Evolutionary conservation across 2,113 vertebrate species (phyloP).

Genomic region (Peromyscus polionotus): DNA sequence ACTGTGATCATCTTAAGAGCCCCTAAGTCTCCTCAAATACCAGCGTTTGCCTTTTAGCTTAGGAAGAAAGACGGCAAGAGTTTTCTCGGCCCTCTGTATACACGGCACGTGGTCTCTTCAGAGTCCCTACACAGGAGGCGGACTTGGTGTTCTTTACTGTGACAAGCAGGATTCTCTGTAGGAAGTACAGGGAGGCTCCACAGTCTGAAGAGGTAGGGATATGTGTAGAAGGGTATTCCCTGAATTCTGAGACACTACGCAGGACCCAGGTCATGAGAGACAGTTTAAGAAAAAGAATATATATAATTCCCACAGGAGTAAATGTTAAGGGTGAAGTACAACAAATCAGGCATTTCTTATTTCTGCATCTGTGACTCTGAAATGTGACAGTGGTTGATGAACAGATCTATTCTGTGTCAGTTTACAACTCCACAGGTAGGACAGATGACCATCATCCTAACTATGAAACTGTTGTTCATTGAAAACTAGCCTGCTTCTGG

Average conservation of each 20-base stretch:
- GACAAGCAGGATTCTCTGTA: background rate
- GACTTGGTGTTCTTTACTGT: background rate
- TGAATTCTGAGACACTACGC: background rate
- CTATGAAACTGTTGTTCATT: constrained; percentile 23
- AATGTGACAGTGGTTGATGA: background rate
- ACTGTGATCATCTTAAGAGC: background rate
- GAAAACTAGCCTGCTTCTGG: background rate
- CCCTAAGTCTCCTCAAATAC: background rate
- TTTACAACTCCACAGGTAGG: constrained; percentile 29
- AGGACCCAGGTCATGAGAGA: background rate
- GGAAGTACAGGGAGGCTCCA: background rate
- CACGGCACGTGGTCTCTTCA: background rate
- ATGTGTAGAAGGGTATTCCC: background rate
- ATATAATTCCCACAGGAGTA: background rate
- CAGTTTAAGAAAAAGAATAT: background rate
- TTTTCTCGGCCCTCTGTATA: background rate
- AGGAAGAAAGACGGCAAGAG: constrained; percentile 12
- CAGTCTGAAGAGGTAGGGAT: background rate
- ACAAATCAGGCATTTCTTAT: constrained; percentile 15
- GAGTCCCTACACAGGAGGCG: background rate
- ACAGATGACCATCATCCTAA: constrained; percentile 21
- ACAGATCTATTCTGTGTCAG: constrained; percentile 1
- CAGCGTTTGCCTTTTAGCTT: background rate
- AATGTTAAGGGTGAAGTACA: constrained; percentile 2
- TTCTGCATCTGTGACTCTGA: constrained; percentile 1